These are phyloP conservation scores for Microplitis mediator DNA, from an alignment of 1,140 invertebrate species.

Conservation along the genomic window DNA sequence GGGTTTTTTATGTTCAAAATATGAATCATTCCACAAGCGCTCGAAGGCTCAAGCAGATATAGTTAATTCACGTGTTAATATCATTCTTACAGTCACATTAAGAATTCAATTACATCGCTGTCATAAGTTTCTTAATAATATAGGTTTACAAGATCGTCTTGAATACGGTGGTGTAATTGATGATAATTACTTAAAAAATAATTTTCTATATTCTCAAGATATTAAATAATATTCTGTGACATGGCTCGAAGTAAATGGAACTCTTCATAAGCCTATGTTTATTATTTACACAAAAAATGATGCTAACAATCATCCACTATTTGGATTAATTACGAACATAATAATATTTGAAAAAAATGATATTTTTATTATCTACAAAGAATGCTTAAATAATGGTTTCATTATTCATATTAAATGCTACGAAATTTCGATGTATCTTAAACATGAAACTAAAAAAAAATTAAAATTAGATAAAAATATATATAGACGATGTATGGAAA, in stretches of 20 bases:
- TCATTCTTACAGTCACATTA: not conserved
- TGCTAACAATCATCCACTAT: not conserved
- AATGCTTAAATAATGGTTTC: not conserved
- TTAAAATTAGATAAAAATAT: not conserved
- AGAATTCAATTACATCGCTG: not conserved
- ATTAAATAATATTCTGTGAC: slow-evolving; percentile 72
- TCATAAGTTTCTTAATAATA: slow-evolving; percentile 1
- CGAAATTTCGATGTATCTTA: not conserved
- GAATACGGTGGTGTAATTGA: not conserved
- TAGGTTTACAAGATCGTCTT: slow-evolving; percentile 20
- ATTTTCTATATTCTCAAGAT: slow-evolving; percentile 61
- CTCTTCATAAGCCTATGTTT: not conserved
- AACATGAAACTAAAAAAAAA: not conserved
- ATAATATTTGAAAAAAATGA: not conserved
- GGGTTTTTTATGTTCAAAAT: slow-evolving; percentile 26
- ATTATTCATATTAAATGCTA: not conserved
- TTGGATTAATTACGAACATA: not conserved
- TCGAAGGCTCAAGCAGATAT: slow-evolving; percentile 25
- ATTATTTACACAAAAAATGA: not conserved
- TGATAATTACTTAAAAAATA: not conserved
- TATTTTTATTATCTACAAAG: not conserved
- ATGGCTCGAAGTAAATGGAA: not conserved
- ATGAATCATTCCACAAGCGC: slow-evolving; percentile 20
- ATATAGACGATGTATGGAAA: not conserved
- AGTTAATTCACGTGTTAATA: slow-evolving; percentile 11